Evolutionary conservation across 2,113 vertebrate species (phyloP).

Genomic region (Eleginops maclovinus): DNA sequence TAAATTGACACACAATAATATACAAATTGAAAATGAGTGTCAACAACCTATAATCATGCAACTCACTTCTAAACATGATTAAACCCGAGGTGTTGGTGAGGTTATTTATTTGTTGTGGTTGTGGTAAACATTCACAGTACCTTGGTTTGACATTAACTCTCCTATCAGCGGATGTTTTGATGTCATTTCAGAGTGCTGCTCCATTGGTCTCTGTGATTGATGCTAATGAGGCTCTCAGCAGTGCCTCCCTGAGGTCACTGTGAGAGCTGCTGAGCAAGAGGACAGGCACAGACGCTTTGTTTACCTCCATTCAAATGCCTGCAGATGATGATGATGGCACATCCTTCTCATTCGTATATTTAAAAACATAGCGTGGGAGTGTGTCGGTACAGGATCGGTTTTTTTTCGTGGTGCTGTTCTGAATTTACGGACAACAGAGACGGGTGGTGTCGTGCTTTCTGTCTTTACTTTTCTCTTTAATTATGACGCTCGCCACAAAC

Average conservation of each 20-base stretch:
- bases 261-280: not conserved
- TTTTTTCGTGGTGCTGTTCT: not conserved
- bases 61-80: too few relatives aligned
- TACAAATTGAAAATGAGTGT: not conserved
- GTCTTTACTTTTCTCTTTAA: not conserved
- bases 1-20: not conserved
- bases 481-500: slow-evolving; percentile 36
- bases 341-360: slow-evolving; percentile 4
- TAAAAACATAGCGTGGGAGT: slow-evolving; percentile 23
- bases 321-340: slow-evolving; percentile 23
- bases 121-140: not conserved
- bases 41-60: not conserved
- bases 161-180: not conserved
- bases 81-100: not conserved
- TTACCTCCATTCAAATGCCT: slow-evolving; percentile 38
- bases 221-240: slow-evolving; percentile 35
- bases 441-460: not conserved
- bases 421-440: not conserved
- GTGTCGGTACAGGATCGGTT: not conserved
- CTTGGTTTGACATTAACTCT: too few relatives aligned
- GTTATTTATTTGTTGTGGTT: not conserved
- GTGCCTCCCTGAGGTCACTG: slow-evolving; percentile 11
- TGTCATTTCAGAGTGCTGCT: not conserved
- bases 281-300: slow-evolving; percentile 26
- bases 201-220: slow-evolving; percentile 50